Conservation (phyloP, 1,140 invertebrate species). For the Thalassaphorura encarpata region DNA sequence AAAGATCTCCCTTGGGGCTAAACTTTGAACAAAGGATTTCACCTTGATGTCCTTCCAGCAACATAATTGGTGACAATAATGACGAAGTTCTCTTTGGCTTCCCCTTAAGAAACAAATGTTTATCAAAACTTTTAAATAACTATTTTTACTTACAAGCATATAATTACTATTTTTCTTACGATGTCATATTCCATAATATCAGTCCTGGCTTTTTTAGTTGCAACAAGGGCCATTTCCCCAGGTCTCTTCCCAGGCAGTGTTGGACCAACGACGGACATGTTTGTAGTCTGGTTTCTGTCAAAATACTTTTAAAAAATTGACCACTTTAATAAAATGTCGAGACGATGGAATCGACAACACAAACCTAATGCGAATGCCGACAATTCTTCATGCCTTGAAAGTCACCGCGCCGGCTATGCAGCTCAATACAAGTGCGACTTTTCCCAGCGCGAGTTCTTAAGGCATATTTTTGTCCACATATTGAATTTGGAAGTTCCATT, state of each 20-base stretch:
- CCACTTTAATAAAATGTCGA: too few relatives aligned
- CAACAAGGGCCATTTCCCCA: conserved; percentile 22
- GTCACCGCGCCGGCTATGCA: too few relatives aligned
- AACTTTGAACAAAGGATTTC: conserved; percentile 92
- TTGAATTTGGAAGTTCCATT: too few relatives aligned
- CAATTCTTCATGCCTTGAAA: too few relatives aligned
- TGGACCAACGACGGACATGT: background rate
- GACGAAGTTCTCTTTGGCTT: conserved; percentile 60
- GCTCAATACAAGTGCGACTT: too few relatives aligned
- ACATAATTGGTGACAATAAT: conserved; percentile 88
- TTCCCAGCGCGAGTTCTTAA: too few relatives aligned
- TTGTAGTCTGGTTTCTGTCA: too few relatives aligned
- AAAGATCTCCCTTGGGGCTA: conserved; percentile 87
- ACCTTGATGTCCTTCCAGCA: conserved; percentile 90
- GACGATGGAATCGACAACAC: too few relatives aligned
- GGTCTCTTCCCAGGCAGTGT: conserved; percentile 10
- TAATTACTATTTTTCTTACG: background rate
- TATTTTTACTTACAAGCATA: background rate
- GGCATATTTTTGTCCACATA: too few relatives aligned
- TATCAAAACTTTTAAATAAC: background rate
- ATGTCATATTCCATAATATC: conserved; percentile 19
- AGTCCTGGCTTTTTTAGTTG: conserved; percentile 22
- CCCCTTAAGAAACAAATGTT: background rate
- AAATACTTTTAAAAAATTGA: too few relatives aligned
- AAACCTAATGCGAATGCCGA: too few relatives aligned